These are phyloP conservation scores for Oncopodura yosiiana DNA, from an alignment of 1,140 invertebrate genomes.

Conservation along the genomic window DNA sequence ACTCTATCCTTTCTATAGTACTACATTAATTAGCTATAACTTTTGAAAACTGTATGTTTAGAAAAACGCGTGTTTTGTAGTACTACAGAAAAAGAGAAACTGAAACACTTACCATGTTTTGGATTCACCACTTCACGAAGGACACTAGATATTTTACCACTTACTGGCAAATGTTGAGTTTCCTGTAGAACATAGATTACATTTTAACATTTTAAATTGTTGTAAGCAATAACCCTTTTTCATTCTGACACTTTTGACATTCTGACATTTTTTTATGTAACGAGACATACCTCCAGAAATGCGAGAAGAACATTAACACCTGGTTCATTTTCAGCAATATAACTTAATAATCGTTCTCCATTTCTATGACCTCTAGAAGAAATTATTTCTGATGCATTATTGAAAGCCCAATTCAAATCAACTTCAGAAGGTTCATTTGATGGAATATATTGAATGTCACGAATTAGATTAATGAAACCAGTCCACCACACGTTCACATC, in stretches of 20 bases:
- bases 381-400: neutral
- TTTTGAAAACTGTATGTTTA: neutral
- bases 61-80: too few relatives aligned
- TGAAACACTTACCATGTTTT: neutral
- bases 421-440: neutral
- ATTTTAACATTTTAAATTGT: too few relatives aligned
- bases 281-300: constrained; percentile 1
- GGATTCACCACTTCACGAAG: constrained; percentile 7
- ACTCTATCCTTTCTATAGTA: too few relatives aligned
- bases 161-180: neutral
- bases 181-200: neutral
- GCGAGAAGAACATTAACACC: neutral
- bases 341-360: neutral
- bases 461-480: neutral
- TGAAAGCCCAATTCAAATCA: constrained; percentile 1
- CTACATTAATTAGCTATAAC: neutral
- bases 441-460: neutral
- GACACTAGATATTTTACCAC: neutral
- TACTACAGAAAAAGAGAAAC: neutral
- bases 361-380: neutral
- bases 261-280: neutral
- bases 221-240: too few relatives aligned
- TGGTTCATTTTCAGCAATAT: neutral
- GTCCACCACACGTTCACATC: neutral
- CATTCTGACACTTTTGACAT: neutral